Evolutionary conservation across 2,797 vertebrate species (phyloP).

Genomic region (Phaenicophaeus curvirostris): DNA sequence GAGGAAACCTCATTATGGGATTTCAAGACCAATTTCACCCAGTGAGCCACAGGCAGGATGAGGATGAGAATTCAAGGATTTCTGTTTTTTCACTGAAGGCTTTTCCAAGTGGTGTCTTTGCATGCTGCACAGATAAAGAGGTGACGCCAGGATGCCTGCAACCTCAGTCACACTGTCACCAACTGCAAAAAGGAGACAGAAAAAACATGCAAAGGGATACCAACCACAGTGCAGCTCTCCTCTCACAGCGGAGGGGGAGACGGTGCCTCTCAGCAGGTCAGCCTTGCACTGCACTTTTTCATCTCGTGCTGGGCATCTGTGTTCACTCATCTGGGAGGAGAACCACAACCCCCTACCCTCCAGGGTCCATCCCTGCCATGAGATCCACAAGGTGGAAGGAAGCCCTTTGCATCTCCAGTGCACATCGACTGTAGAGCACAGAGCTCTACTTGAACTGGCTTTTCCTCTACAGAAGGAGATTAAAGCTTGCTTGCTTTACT

Average conservation of each 20-base stretch:
- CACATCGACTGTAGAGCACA: rapidly evolving
- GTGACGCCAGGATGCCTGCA: not conserved
- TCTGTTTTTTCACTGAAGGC: not conserved
- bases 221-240: not conserved
- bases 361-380: rapidly evolving
- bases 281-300: not conserved
- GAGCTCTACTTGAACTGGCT: not conserved
- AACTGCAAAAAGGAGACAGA: not conserved
- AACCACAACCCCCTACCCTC: not conserved
- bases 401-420: not conserved
- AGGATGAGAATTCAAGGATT: not conserved
- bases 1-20: not conserved
- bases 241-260: not conserved
- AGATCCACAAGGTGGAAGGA: not conserved
- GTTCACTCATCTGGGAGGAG: not conserved
- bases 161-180: not conserved
- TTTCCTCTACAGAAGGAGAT: not conserved
- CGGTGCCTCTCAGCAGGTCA: not conserved
- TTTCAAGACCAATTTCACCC: not conserved
- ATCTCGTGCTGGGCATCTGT: not conserved
- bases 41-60: not conserved
- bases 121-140: not conserved
- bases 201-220: not conserved
- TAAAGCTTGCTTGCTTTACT: not conserved
- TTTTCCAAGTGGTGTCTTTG: not conserved